These are phyloP conservation scores for Cladorhizidae sp. DNA, from an alignment of 37 sponge, comb jelly and placozoan species.

Conservation along the genomic window DNA sequence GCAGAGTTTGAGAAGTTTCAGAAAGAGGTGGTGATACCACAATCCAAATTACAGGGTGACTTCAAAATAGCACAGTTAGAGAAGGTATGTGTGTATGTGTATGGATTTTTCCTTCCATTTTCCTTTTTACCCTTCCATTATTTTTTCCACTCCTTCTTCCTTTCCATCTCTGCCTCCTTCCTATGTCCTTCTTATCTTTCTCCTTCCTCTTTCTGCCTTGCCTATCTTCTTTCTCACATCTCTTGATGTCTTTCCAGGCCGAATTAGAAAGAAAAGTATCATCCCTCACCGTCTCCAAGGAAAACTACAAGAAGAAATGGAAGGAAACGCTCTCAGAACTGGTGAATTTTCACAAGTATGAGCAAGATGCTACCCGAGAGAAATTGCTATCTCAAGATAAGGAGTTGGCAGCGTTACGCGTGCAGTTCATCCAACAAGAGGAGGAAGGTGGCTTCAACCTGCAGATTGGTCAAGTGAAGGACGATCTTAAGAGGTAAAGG, in stretches of 20 bases:
- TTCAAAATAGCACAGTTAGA: conserved; percentile 81
- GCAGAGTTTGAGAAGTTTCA: conserved; percentile 71
- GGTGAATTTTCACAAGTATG: conserved; percentile 67
- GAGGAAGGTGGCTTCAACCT: conserved; percentile 50
- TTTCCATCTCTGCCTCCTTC: no score
- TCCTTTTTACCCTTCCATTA: no score
- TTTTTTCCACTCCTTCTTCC: no score
- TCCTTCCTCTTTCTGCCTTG: no score
- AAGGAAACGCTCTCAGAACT: conserved; percentile 82
- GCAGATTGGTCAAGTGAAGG: conserved; percentile 52
- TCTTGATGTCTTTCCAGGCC: conserved; percentile 26
- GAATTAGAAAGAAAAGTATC: conserved; percentile 88
- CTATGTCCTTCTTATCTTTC: no score
- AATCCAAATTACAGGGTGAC: conserved; percentile 77
- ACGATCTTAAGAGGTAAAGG: conserved; percentile 43
- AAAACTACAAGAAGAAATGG: conserved; percentile 98
- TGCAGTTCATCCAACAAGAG: conserved; percentile 62
- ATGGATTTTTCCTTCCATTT: no score
- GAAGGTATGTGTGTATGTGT: conserved; percentile 56
- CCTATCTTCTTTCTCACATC: no score
- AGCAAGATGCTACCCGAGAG: conserved; percentile 58
- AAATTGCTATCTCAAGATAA: conserved; percentile 62
- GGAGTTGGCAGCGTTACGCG: conserved; percentile 74
- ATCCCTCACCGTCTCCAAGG: conserved; percentile 67
- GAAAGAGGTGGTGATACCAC: conserved; percentile 51